Evolutionary conservation across 1,140 invertebrate species (phyloP).

Genomic region (Adoxophyes honmai): DNA sequence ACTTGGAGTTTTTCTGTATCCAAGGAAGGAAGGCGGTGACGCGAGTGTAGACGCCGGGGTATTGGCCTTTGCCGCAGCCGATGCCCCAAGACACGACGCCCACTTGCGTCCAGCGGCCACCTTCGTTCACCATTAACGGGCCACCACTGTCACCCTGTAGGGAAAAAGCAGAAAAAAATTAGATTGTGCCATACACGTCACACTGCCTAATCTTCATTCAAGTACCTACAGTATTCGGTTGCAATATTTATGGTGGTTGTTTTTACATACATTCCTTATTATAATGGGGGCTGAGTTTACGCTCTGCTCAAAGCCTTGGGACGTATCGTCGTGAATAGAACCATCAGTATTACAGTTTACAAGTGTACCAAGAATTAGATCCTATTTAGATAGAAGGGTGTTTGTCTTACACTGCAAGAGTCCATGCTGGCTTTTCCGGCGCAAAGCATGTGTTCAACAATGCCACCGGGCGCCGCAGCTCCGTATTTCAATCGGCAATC

Average conservation of each 20-base stretch:
- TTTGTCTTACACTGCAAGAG: conserved; percentile 89
- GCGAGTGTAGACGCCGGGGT: conserved; percentile 92
- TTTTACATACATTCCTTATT: too few species aligned
- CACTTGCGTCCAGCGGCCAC: conserved; percentile 87
- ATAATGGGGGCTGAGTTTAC: too few species aligned
- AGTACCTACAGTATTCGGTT: too few species aligned
- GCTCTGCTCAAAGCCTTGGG: too few species aligned
- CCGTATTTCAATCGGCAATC: conserved; percentile 90
- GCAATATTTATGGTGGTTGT: too few species aligned
- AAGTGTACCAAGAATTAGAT: too few species aligned
- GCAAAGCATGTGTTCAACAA: conserved; percentile 91
- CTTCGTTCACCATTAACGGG: conserved; percentile 89
- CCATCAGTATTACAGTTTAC: too few species aligned
- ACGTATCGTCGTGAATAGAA: too few species aligned
- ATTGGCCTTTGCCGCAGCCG: conserved; percentile 93
- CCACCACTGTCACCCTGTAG: conserved; percentile 94
- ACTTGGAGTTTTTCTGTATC: conserved; percentile 72
- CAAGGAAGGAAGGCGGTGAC: conserved; percentile 79
- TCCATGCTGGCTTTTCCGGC: conserved; percentile 89
- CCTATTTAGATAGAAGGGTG: too few species aligned
- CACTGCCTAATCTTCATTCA: too few species aligned
- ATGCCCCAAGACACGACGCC: conserved; percentile 96
- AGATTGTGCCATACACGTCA: too few species aligned
- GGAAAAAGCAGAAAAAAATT: conserved; percentile 18
- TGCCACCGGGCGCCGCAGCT: conserved; percentile 90